Evolutionary conservation across 2,797 vertebrate species (phyloP).

Genomic region (Enteromius anoplus): DNA sequence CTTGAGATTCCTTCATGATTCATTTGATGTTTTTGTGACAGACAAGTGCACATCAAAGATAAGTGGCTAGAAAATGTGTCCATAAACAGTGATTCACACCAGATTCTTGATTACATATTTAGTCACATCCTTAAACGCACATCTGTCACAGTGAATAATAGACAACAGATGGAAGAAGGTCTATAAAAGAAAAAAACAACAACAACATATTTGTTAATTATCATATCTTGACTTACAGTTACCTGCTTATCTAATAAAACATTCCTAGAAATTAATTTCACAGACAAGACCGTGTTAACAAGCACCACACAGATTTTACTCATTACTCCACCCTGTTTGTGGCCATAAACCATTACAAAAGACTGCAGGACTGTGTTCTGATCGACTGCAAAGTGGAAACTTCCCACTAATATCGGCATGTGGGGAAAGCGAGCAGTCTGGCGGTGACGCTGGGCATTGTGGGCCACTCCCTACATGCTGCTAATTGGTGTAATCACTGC

Average conservation of each 20-base stretch:
- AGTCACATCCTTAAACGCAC: constrained; percentile 49
- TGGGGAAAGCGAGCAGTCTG: constrained; percentile 48
- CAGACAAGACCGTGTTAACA: not conserved
- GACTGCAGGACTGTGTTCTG: constrained; percentile 7
- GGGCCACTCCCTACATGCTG: constrained; percentile 64
- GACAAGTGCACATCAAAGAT: constrained; percentile 53
- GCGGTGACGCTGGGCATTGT: constrained; percentile 53
- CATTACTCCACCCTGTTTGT: not conserved
- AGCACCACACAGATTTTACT: not conserved
- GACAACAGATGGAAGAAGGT: constrained; percentile 46
- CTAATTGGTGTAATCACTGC: constrained; percentile 66
- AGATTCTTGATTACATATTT: constrained; percentile 53
- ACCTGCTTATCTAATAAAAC: not conserved
- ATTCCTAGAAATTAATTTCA: not conserved
- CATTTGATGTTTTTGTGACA: constrained; percentile 54
- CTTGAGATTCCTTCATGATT: constrained; percentile 53
- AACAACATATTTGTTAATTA: not conserved
- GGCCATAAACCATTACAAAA: constrained; percentile 11
- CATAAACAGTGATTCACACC: constrained; percentile 52
- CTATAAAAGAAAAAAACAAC: constrained; percentile 3
- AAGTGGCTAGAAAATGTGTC: constrained; percentile 47
- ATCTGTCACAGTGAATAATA: constrained; percentile 47
- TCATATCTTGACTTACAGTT: not conserved
- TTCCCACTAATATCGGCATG: constrained; percentile 24
- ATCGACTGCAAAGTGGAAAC: constrained; percentile 24